phyloP scores from a whole-genome alignment of 2,113 vertebrate genomes.

The Callaeas wilsoni region DNA sequence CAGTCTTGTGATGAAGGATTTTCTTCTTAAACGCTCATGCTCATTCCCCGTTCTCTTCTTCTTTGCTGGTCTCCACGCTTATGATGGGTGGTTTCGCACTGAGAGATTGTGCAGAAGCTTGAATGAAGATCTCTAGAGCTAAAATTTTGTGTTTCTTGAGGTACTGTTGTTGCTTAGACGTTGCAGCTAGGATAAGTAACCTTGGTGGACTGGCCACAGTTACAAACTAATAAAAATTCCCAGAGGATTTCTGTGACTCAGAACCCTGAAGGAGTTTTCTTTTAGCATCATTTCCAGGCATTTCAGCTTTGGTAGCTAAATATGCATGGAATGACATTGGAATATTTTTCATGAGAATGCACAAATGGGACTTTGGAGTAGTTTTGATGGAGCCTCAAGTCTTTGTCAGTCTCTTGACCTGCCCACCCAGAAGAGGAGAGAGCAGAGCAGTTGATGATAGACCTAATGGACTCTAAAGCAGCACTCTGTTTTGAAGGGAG shows the following conservation, averaged over 20 bases:
- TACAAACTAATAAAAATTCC: not conserved
- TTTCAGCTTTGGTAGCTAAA: not conserved
- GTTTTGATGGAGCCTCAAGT: not conserved
- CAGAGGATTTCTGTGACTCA: not conserved
- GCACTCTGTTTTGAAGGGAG: not conserved
- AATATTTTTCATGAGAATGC: not conserved
- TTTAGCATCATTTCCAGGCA: not conserved
- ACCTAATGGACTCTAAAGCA: not conserved
- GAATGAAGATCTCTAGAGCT: not conserved
- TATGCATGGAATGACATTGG: not conserved
- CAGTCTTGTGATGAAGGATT: not conserved
- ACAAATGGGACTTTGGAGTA: not conserved
- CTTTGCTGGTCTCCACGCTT: not conserved
- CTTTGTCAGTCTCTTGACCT: not conserved
- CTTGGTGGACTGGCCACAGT: not conserved
- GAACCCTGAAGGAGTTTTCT: not conserved
- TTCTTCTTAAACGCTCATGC: not conserved
- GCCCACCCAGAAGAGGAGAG: not conserved
- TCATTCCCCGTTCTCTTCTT: not conserved
- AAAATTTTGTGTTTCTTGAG: not conserved
- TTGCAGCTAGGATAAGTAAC: not conserved
- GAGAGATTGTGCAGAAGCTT: not conserved
- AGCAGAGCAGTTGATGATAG: not conserved
- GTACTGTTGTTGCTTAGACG: not conserved
- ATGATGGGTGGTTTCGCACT: not conserved